phyloP scores from a whole-genome alignment of 2,797 vertebrate species.

The Phrynocephalus forsythii region DNA sequence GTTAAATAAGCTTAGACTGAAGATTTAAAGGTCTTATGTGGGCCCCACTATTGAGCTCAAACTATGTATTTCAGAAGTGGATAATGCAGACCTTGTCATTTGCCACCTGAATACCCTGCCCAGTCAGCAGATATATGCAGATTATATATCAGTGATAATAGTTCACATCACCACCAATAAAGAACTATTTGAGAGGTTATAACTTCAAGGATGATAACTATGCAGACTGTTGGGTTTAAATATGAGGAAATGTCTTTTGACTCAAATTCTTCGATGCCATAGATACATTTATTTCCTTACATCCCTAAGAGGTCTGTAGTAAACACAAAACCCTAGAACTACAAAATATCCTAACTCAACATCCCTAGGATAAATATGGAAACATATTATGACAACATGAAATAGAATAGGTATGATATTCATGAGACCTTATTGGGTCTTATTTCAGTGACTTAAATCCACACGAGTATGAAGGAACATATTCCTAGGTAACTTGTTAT shows the following conservation, averaged over 20 bases:
- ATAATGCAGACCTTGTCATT: too few relatives aligned
- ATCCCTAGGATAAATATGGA: not conserved
- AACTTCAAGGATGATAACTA: not conserved
- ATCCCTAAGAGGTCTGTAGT: not conserved
- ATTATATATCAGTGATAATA: not conserved
- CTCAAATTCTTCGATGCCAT: not conserved
- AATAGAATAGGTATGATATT: not conserved
- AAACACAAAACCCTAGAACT: not conserved
- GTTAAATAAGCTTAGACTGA: too few relatives aligned
- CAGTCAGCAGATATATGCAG: not conserved
- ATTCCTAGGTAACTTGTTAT: not conserved
- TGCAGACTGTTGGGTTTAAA: not conserved
- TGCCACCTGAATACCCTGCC: too few relatives aligned
- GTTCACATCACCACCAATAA: not conserved
- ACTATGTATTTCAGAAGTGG: too few relatives aligned
- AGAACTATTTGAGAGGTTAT: not conserved
- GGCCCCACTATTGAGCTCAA: too few relatives aligned
- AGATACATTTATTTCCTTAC: not conserved
- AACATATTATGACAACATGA: not conserved
- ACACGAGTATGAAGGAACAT: not conserved
- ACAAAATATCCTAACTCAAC: not conserved
- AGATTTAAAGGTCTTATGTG: too few relatives aligned
- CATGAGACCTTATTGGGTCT: not conserved
- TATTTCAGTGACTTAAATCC: not conserved
- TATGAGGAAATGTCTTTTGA: not conserved